phyloP scores from a whole-genome alignment of 2,797 vertebrate species.

The Rhynchonycteris naso region DNA sequence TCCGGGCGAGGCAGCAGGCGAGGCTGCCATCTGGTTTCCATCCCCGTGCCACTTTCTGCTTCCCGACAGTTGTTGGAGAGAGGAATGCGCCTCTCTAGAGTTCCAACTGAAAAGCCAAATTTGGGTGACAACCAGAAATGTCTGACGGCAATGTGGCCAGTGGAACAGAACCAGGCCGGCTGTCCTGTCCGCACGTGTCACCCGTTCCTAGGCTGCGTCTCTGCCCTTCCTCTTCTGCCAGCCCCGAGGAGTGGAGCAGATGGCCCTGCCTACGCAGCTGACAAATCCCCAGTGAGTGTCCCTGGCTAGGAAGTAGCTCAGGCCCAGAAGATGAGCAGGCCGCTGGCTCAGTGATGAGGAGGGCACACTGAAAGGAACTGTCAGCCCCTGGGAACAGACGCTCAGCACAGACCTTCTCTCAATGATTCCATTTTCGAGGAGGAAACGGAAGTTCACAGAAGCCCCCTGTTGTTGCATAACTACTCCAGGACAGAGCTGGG shows the following conservation, averaged over 20 bases:
- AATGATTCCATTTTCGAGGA: background rate
- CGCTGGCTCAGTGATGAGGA: background rate
- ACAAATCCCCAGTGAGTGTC: rapidly evolving
- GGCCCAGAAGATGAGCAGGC: background rate
- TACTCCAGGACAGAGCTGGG: rapidly evolving
- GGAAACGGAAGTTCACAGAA: background rate
- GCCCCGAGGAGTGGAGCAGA: background rate
- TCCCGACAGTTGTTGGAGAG: slow-evolving; percentile 15
- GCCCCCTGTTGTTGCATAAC: rapidly evolving
- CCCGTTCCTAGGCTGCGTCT: background rate
- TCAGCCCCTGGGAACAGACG: background rate
- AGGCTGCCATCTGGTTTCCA: background rate
- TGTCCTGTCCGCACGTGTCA: background rate
- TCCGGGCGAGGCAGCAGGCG: background rate
- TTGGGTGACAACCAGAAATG: background rate
- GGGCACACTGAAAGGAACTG: rapidly evolving
- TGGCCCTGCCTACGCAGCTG: background rate
- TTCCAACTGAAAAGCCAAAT: background rate
- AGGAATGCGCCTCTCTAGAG: background rate
- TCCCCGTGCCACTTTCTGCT: background rate
- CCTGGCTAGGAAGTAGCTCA: background rate
- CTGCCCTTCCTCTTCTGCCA: background rate
- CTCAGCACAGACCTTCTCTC: background rate
- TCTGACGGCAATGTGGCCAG: background rate
- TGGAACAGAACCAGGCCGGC: background rate